Evolutionary conservation across 2,113 vertebrate species (phyloP).

Genomic region (Syrmaticus mikado): DNA sequence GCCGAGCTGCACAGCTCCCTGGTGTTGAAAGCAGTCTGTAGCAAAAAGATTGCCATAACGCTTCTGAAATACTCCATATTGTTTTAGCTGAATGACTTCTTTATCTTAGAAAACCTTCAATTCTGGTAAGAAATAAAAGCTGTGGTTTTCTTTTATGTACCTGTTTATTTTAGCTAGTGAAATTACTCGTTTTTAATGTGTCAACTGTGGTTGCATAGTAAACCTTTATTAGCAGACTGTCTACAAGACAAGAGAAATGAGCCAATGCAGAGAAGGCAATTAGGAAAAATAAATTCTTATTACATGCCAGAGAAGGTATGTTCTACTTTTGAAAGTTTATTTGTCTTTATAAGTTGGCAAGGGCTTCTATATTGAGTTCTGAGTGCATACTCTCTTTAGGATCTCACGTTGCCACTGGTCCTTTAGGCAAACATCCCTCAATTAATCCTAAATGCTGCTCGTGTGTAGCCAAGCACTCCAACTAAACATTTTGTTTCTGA

Average conservation of each 20-base stretch:
- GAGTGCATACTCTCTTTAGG: not conserved
- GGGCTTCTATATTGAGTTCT: not conserved
- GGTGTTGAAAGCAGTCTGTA: fast-evolving
- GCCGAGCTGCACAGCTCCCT: not conserved
- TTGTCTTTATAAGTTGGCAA: not conserved
- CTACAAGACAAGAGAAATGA: not conserved
- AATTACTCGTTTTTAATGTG: not conserved
- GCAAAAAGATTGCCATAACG: not conserved
- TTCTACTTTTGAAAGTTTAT: not conserved
- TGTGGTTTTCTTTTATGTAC: not conserved
- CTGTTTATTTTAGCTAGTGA: not conserved
- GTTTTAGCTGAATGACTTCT: not conserved
- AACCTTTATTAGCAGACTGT: not conserved
- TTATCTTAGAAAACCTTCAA: not conserved
- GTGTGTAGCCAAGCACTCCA: not conserved
- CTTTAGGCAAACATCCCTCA: not conserved
- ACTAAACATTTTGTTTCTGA: slow-evolving; percentile 44
- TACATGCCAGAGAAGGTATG: not conserved
- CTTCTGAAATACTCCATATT: not conserved
- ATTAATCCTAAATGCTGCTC: slow-evolving; percentile 2
- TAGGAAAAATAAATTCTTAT: not conserved
- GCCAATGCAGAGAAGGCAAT: not conserved
- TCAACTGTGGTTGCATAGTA: not conserved
- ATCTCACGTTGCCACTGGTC: not conserved
- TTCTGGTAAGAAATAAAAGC: not conserved